These are phyloP conservation scores for Rhinoraja longicauda DNA, from an alignment of 2,797 vertebrate genomes.

Conservation along the genomic window DNA sequence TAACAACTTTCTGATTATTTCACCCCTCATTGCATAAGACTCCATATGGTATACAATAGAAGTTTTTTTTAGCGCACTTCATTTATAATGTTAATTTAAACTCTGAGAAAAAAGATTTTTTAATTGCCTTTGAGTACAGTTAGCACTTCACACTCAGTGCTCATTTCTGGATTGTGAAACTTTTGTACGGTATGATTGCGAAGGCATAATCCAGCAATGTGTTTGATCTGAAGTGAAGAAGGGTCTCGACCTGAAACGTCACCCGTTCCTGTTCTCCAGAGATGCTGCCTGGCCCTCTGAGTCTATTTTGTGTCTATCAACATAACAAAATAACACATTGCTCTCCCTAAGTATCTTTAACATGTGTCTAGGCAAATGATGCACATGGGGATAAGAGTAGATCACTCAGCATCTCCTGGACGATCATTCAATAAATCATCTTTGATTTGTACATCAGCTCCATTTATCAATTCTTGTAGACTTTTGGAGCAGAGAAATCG, in stretches of 20 bases:
- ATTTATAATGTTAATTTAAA: not conserved
- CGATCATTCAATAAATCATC: not conserved
- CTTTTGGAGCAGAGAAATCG: not conserved
- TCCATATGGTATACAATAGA: not conserved
- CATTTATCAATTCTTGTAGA: not conserved
- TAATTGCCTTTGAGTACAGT: not conserved
- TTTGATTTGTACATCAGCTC: not conserved
- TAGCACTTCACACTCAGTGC: not conserved
- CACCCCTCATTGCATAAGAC: not conserved
- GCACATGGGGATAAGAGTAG: not conserved
- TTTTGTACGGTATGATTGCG: not conserved
- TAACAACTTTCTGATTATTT: not conserved
- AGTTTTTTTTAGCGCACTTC: not conserved
- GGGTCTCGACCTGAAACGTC: too few relatives aligned
- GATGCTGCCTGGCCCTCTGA: too few relatives aligned
- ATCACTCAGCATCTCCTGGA: not conserved
- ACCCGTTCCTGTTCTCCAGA: too few relatives aligned
- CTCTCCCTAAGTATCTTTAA: not conserved
- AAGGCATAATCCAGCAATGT: not conserved
- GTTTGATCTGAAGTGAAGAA: not conserved
- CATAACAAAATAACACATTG: not conserved
- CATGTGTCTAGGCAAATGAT: not conserved
- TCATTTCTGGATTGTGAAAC: not conserved
- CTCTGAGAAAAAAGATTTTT: not conserved
- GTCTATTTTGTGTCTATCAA: too few relatives aligned